Evolutionary conservation across 2,888 invertebrate species (phyloP).

Genomic region (Platynereis dumerilii): DNA sequence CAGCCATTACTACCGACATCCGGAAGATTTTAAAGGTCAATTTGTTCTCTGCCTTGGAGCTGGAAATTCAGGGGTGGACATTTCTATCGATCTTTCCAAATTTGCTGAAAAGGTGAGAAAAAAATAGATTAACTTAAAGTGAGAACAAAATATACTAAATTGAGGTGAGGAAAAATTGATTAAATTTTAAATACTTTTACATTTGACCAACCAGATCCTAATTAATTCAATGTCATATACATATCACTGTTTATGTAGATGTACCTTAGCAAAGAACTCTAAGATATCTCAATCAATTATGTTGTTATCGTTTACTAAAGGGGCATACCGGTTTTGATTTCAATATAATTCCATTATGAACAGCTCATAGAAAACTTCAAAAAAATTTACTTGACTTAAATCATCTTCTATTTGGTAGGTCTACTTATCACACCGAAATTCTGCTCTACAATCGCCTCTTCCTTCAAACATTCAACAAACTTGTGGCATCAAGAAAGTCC

Average conservation of each 20-base stretch:
- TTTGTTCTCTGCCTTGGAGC: constrained; percentile 83
- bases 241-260: no score
- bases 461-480: constrained; percentile 30
- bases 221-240: no score
- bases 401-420: constrained; percentile 24
- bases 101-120: constrained; percentile 50
- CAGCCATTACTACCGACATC: constrained; percentile 83
- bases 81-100: constrained; percentile 72
- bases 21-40: constrained; percentile 72
- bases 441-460: constrained; percentile 11
- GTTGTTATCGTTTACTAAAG: no score
- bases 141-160: neutral
- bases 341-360: no score
- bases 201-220: no score
- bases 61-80: constrained; percentile 83
- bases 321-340: no score
- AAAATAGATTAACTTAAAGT: neutral
- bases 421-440: constrained; percentile 24
- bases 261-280: no score
- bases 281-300: no score
- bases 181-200: no score
- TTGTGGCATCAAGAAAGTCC: constrained; percentile 16
- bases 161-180: neutral
- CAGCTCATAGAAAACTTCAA: no score
- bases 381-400: neutral